These are phyloP conservation scores for Echinarachnius parma DNA, from an alignment of 53 echinoderm and acorn worm genomes.

Conservation along the genomic window DNA sequence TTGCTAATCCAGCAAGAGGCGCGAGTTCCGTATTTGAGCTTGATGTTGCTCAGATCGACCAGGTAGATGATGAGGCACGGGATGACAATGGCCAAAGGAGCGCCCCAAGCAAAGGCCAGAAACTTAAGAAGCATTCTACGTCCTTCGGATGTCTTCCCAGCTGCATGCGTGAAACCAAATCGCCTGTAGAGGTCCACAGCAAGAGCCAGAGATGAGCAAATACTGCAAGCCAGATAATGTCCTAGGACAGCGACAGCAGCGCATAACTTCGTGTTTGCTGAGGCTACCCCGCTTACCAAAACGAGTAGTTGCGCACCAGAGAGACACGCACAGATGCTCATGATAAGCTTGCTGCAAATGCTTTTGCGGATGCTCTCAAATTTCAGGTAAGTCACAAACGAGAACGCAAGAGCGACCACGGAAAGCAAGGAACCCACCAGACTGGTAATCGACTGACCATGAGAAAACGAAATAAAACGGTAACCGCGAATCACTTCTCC, in stretches of 20 bases:
- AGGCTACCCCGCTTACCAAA: constrained; percentile 44
- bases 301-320: constrained; percentile 62
- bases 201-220: constrained; percentile 48
- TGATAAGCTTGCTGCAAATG: constrained; percentile 46
- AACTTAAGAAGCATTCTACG: not conserved
- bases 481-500: not conserved
- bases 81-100: constrained; percentile 44
- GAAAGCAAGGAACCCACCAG: constrained; percentile 46
- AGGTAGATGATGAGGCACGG: constrained; percentile 55
- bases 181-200: constrained; percentile 54
- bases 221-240: constrained; percentile 59
- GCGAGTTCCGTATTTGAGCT: constrained; percentile 40
- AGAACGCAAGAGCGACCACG: constrained; percentile 24
- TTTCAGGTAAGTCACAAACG: constrained; percentile 53
- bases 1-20: constrained; percentile 60
- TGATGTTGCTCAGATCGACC: constrained; percentile 36
- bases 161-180: constrained; percentile 26
- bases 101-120: constrained; percentile 34
- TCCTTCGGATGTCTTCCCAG: constrained; percentile 15
- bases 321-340: constrained; percentile 53
- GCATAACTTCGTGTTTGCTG: constrained; percentile 36
- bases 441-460: constrained; percentile 41
- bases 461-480: not conserved
- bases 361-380: constrained; percentile 54
- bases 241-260: constrained; percentile 52